Base-by-base conservation (phyloP, 2,113 vertebrate genomes). In the Sorex fumeus region DNA sequence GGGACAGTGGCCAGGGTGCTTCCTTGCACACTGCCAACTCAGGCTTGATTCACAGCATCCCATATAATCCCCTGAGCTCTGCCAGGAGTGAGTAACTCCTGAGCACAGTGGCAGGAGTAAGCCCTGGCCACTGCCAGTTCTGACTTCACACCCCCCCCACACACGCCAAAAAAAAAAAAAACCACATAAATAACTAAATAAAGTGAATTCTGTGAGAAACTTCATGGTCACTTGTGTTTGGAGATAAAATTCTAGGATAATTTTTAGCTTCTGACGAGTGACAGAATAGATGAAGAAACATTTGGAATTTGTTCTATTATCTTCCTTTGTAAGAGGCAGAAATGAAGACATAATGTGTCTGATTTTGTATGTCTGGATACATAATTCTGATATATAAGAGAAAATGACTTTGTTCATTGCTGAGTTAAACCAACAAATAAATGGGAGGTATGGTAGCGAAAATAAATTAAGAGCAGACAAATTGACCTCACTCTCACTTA, bases 271-370 rank as follows among this genome's bases (percentile, higher is more conserved):
- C 40, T 57, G 32, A 30, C 3, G 19, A 15, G 18, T 74, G 36
- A 87, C 12, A 92, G 18, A 6, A 1, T 36, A 47, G 2, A 3
- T n/a, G 11, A 6, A 32, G 4, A 53, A n/a, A 45, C 81, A 9
- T 27, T 36, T 50, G 12, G 12, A 27, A 85, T 76, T 69, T 57
- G 6, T 30, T 69, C 53, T 34, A 19, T 6, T 43, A n/a, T 90
- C 64, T 60, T 32, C 70, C 27, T 77, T 91, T 74, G 28, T 34
- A 84, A 50, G n/a, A 53, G 3, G 30, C 62, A 47, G 13, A 60
- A 75, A 60, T 62, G 11, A 36, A 95, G 3, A 78, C 4, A 83
- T 21, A 47, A 28, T 84, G 83, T 13, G 15, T 64, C 91, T 84
- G n/a, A 7, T 90, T 50, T 50, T 50, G 47, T 50, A 12, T 12